Percentiles rank a stretch among this genome's conserved stretches.
These are phyloP conservation scores for Chlamydotis undulata DNA, from an alignment of 2,113 vertebrate genomes.

Conservation along the genomic window DNA sequence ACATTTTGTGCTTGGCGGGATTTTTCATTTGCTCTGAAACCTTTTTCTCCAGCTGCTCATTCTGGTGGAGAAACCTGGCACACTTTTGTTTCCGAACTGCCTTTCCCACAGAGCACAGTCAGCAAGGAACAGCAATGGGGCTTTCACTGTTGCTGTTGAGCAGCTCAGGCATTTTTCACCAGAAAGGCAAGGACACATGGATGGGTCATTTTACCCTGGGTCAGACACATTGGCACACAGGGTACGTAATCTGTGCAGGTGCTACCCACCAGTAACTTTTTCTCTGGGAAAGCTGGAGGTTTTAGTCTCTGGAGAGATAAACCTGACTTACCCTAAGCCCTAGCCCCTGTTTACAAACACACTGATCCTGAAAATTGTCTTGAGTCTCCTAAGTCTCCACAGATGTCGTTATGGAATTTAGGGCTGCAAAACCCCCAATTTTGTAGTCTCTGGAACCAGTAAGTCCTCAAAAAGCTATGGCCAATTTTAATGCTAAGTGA, in stretches of 20 bases:
- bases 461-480: neutral
- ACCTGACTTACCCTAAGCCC: neutral
- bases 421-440: rapidly evolving
- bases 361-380: neutral
- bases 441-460: neutral
- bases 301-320: neutral
- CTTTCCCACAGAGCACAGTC: neutral
- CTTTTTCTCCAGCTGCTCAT: neutral
- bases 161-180: neutral
- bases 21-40: neutral
- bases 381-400: neutral
- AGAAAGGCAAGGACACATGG: neutral
- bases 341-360: neutral
- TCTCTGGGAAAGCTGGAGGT: neutral
- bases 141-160: neutral
- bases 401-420: neutral
- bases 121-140: neutral
- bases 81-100: neutral
- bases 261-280: neutral
- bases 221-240: neutral
- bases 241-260: neutral
- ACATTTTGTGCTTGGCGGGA: neutral
- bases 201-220: neutral
- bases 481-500: neutral
- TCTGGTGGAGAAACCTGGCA: neutral